Evolutionary conservation across 2,113 vertebrate genomes (phyloP), one percentile per base, ranked within the genome.

Genomic region (Grallaria varia): DNA sequence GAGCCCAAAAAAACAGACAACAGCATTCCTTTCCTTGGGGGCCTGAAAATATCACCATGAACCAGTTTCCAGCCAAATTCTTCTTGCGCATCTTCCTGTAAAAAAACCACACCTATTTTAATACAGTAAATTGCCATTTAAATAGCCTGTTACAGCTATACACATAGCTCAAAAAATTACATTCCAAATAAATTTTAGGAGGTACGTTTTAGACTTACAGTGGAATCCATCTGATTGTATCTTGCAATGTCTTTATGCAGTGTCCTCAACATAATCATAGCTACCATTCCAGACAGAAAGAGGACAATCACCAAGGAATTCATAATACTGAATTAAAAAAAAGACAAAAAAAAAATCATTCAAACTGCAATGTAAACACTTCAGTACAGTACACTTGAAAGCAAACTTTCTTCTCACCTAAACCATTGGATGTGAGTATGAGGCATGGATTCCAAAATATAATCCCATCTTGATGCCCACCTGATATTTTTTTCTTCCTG

Each of bases 341-440:
- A 42, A n/a, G 14, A 47, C 21, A 16, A 37, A 31, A 11, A 19
- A 25, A 49, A 5, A 31, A 37, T 44, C 0, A 62, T 62, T 73
- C 30, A 62, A 80, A 69, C 22, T 18, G 23, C 31, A 85, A 6
- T 3, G 5, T 50, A 35, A 84, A 49, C 28, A 40, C 37, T 63
- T 63, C 27, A 63, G 27, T 47, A 74, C 31, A 44, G 10, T 45
- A 81, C 62, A 64, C 15, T 31, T 60, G 63, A 90, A 62, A 39
- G 53, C 37, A 55, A 71, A 60, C 58, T 55, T 31, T 56, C 68
- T 89, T 90, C 97, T 98, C 95, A 99, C 99, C 99, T 99, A 95
- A 99, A 99, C 99, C 99, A 99, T 52, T 99, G 99, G 97, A 99
- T 99, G 91, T 99, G 99, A 63, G 99, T 99, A 87, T 99, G 99